Base-by-base conservation (phyloP, 2,797 vertebrate genomes). In the Malurus leucopterus region DNA sequence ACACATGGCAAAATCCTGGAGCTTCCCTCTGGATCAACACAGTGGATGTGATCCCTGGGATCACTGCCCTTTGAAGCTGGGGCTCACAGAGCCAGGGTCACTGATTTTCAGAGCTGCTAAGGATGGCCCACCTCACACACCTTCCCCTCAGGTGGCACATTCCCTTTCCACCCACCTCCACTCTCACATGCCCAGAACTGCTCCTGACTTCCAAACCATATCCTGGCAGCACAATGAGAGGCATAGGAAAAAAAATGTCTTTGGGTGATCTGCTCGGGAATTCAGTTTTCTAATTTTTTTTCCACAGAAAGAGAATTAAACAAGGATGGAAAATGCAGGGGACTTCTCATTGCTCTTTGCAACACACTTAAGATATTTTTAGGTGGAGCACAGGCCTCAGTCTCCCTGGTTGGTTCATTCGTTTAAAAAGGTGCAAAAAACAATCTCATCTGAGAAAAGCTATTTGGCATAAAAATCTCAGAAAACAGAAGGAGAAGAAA, bases 91-190 rank as follows among this genome's bases (percentile, higher is more conserved):
- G 8, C 36, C 30, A 50, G 11, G 4, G 4, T 21, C 32, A 15
- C 43, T 12, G 24, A 50, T 55, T 90, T 71, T 62, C 68, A 69
- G 44, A 67, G 46, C 51, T 58, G 4, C 44, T 38, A 26, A 27
- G 13, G 15, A 40, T 51, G 8, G 40, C 3, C 11, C 20, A 62
- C 10, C 20, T 58, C 1, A 0, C 11, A 3, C 0, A 4, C 63
- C 24, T 63, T 34, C 3, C 1, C 8, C 22, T 7, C 8, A 27
- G 3, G 12, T 26, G 15, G 40, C 24, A n/a, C 0, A 0, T 21
- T 43, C 59, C 47, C 23, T 22, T 86, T 76, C 43, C 11, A 44
- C 6, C 7, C 41, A 13, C 40, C 84, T 61, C 36, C 15, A 30
- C 20, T 62, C 20, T n/a, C 26, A 8, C 9, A 16, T 38, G 5